Evolutionary conservation across 2,888 invertebrate species (phyloP).

Genomic region (Galeopsomyia nigrocyanea): DNA sequence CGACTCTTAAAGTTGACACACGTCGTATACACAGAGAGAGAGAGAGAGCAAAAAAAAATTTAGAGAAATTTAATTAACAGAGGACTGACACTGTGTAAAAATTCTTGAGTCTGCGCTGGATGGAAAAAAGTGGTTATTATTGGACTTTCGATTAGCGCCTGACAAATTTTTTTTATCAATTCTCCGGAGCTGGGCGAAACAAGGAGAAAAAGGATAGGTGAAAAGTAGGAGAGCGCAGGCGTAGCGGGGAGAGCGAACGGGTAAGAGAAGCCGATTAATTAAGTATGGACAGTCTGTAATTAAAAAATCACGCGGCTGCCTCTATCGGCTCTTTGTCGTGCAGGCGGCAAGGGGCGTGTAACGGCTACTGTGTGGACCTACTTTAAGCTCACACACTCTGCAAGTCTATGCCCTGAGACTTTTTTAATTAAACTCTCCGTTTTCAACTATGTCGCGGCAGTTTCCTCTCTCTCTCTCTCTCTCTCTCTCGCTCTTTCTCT

Average conservation of each 20-base stretch:
- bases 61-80: slow-evolving; percentile 39
- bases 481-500: slow-evolving; percentile 23
- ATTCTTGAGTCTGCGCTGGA: slow-evolving; percentile 32
- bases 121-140: slow-evolving; percentile 31
- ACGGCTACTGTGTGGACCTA: slow-evolving; percentile 29
- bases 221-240: background rate
- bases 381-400: slow-evolving; percentile 41
- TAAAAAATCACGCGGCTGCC: slow-evolving; percentile 45
- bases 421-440: slow-evolving; percentile 50
- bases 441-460: slow-evolving; percentile 43
- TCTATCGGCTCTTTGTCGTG: background rate
- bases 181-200: slow-evolving; percentile 15
- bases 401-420: slow-evolving; percentile 47
- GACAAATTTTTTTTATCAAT: slow-evolving; percentile 40
- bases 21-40: background rate
- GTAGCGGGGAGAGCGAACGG: background rate
- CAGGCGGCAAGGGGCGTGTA: slow-evolving; percentile 10
- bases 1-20: slow-evolving; percentile 25
- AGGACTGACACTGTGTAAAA: slow-evolving; percentile 8
- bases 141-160: slow-evolving; percentile 43
- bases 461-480: slow-evolving; percentile 14
- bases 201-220: background rate
- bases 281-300: slow-evolving; percentile 47
- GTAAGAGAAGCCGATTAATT: slow-evolving; percentile 43
- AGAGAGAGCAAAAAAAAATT: too few relatives aligned